Evolutionary conservation across 1,140 invertebrate species (phyloP).

Genomic region (Cardiocondyla obscurior): DNA sequence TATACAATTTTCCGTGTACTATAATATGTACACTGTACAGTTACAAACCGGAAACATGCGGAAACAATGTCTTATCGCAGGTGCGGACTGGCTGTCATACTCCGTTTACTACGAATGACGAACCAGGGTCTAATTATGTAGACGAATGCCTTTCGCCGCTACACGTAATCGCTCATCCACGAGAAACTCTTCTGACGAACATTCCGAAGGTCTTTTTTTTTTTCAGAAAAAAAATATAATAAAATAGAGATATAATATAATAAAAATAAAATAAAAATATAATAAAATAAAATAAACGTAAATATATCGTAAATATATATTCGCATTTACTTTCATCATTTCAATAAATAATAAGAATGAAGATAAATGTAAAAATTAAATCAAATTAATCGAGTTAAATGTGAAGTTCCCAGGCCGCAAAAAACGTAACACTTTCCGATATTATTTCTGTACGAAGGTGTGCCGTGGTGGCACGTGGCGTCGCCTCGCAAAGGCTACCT

Average conservation of each 20-base stretch:
- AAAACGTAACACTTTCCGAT: too few species aligned
- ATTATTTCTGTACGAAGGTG: neutral
- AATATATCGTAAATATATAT: too few species aligned
- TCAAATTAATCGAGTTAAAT: neutral
- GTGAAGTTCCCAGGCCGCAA: neutral
- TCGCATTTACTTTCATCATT: neutral
- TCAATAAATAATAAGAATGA: neutral
- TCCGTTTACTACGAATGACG: constrained; percentile 29
- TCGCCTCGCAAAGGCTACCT: neutral
- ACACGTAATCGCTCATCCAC: constrained; percentile 2
- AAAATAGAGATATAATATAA: too few species aligned
- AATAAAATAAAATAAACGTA: too few species aligned
- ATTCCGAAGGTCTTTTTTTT: constrained; percentile 17
- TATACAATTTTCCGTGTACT: constrained; percentile 40
- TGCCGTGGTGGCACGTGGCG: neutral
- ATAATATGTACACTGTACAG: constrained; percentile 13
- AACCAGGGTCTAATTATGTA: constrained; percentile 46
- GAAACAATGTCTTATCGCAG: constrained; percentile 39
- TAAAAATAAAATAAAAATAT: too few species aligned
- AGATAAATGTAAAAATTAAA: neutral
- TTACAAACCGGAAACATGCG: constrained; percentile 31
- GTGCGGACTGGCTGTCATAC: constrained; percentile 33
- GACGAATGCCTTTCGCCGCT: constrained; percentile 37
- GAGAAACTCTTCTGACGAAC: neutral
- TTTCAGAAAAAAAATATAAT: too few species aligned